Evolutionary conservation across 2,888 invertebrate species (phyloP).

Genomic region (Hipparchia sbordonii): DNA sequence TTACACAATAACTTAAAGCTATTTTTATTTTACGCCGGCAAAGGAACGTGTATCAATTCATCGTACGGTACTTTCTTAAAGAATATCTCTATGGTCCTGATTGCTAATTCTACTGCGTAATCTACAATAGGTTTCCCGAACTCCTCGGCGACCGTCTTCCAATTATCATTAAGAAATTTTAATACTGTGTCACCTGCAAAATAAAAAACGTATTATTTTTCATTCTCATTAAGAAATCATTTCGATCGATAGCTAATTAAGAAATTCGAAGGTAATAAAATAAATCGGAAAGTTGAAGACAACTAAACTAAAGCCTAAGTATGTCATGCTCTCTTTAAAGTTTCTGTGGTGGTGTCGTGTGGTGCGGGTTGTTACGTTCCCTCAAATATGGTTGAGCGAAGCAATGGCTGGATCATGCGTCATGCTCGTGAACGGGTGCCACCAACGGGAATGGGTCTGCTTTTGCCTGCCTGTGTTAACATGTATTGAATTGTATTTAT

Average conservation of each 20-base stretch:
- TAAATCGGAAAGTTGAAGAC: not conserved
- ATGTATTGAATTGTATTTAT: too few species aligned
- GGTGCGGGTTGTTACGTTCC: too few species aligned
- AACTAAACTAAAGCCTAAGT: too few species aligned
- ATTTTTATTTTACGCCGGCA: constrained; percentile 47
- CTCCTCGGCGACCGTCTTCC: constrained; percentile 69
- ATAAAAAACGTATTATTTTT: constrained; percentile 5
- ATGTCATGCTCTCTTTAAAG: too few species aligned
- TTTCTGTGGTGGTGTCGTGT: too few species aligned
- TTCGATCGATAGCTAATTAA: not conserved
- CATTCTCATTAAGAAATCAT: not conserved
- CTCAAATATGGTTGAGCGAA: too few species aligned
- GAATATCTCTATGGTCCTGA: constrained; percentile 69
- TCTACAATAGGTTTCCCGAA: constrained; percentile 76
- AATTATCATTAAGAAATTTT: constrained; percentile 69
- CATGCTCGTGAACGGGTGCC: too few species aligned
- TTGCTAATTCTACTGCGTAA: constrained; percentile 68
- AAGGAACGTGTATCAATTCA: constrained; percentile 67
- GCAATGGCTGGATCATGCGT: too few species aligned
- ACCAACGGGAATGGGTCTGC: too few species aligned
- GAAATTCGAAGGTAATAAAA: constrained; percentile 13
- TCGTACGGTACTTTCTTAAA: constrained; percentile 67
- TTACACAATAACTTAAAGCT: not conserved
- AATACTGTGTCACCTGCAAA: constrained; percentile 68
- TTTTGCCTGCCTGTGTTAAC: too few species aligned